phyloP scores from a whole-genome alignment of 2,797 vertebrate genomes.

The Prionace glauca region DNA sequence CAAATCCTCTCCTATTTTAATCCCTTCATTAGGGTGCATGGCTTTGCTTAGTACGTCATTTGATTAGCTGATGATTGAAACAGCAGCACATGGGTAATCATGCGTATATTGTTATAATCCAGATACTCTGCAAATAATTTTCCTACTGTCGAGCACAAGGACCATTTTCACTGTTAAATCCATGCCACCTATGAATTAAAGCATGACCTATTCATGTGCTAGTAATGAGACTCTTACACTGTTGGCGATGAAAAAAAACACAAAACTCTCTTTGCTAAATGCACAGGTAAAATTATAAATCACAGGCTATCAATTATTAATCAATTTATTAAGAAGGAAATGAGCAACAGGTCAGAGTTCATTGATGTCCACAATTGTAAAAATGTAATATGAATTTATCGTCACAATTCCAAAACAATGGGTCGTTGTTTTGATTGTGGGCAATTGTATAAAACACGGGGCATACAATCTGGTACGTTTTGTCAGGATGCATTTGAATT shows the following conservation, averaged over 20 bases:
- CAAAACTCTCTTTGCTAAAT: background rate
- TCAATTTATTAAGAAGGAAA: too few species aligned
- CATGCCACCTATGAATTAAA: too few species aligned
- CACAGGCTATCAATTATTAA: too few species aligned
- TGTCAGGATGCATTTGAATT: too few species aligned
- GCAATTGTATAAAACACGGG: too few species aligned
- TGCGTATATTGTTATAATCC: background rate
- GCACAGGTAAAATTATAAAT: too few species aligned
- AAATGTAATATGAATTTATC: too few species aligned
- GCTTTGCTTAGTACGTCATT: background rate
- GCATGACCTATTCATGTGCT: background rate
- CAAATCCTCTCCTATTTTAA: background rate
- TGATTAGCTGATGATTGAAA: background rate
- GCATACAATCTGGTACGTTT: too few species aligned
- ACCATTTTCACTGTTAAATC: background rate
- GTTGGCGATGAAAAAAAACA: background rate
- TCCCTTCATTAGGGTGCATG: background rate
- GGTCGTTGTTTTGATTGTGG: too few species aligned
- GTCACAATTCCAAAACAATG: too few species aligned
- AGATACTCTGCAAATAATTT: background rate
- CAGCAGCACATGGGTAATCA: background rate
- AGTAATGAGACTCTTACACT: background rate
- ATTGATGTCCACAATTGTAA: too few species aligned
- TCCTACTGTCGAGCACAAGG: background rate
- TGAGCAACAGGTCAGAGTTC: too few species aligned